phyloP scores from a whole-genome alignment of 2,797 vertebrate genomes.

The Adelosebastes latens region DNA sequence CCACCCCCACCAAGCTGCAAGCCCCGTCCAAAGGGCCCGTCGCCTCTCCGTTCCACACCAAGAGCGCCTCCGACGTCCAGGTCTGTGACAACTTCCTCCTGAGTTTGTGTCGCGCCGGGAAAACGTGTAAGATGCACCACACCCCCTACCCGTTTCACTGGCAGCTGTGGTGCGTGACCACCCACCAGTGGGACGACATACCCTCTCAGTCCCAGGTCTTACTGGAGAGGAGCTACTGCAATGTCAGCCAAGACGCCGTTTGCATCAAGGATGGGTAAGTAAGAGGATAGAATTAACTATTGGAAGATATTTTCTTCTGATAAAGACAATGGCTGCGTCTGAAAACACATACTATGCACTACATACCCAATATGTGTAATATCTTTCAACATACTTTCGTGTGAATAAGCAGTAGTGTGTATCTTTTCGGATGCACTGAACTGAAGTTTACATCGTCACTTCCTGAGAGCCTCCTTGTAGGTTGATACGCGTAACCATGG shows the following conservation, averaged over 20 bases:
- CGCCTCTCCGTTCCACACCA: conserved; percentile 41
- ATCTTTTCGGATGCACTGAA: too few relatives aligned
- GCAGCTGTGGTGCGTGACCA: conserved; percentile 52
- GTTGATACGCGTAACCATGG: too few relatives aligned
- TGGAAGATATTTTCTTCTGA: not conserved
- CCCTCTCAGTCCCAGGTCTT: conserved; percentile 37
- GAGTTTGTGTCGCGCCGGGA: not conserved
- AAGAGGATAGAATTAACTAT: not conserved
- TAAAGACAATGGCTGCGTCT: not conserved
- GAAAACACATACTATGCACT: too few relatives aligned
- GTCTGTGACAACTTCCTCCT: conserved; percentile 74
- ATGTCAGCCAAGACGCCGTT: not conserved
- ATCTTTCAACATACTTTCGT: too few relatives aligned
- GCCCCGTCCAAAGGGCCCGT: fast-evolving
- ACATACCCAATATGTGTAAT: too few relatives aligned
- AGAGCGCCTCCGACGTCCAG: not conserved
- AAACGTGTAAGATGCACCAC: conserved; percentile 67
- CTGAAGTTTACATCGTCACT: too few relatives aligned
- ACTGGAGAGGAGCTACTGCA: conserved; percentile 66
- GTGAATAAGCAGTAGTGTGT: too few relatives aligned
- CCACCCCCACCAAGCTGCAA: not conserved
- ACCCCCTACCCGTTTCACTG: conserved; percentile 73
- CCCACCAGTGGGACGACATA: conserved; percentile 54
- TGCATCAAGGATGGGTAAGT: conserved; percentile 57
- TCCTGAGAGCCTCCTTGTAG: too few relatives aligned